Base-by-base conservation (phyloP, 2,797 vertebrate species). In the Mormyrops attenuatus region DNA sequence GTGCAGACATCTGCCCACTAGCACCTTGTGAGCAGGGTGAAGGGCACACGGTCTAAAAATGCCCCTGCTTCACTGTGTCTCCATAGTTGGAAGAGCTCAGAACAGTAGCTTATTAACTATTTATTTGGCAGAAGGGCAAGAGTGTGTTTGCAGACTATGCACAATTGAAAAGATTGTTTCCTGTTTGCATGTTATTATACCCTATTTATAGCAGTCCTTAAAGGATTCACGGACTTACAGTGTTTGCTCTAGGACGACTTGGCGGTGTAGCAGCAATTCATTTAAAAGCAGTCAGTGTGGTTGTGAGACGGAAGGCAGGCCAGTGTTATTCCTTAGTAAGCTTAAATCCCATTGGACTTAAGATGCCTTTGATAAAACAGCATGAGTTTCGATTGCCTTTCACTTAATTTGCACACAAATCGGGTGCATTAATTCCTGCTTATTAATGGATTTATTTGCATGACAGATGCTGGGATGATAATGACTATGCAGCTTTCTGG, bases 391-490 rank as follows among this genome's bases (percentile, higher is more conserved):
- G 20, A 44, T 80, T 80, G 38, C 38, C 73, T 44, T 80, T 80
- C 17, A 20, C 6, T 80, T 80, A 80, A 80, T 80, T 80, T 17
- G 38, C 73, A 44, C 17, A 80, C 41, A 85, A 52, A 22, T 3
- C 4, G 11, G 22, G 22, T 52, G 82, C 82, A 85, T 47, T 26
- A 47, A 49, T 22, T 49, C 47, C 44, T 85, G 82, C 82, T 49
- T 84, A 55, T 60, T 53, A 38, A 53, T 84, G 34, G 13, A 49
- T 82, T 55, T 82, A 22, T 77, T 55, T 49, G 38, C 55, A 41
- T 89, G 85, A 11, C 34, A 97, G 96, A 91, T 97, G 96, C 92
- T 97, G 96, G 96, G 96, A 96, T 41, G 92, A 90, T 52, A 96
- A 96, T 49, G 91, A 95, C 55, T 66, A 88, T 15, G 94, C 95